Evolutionary conservation across 2,888 invertebrate genomes (phyloP), one percentile per base, ranked within the genome.

Genomic region (Hypercompe scribonia): DNA sequence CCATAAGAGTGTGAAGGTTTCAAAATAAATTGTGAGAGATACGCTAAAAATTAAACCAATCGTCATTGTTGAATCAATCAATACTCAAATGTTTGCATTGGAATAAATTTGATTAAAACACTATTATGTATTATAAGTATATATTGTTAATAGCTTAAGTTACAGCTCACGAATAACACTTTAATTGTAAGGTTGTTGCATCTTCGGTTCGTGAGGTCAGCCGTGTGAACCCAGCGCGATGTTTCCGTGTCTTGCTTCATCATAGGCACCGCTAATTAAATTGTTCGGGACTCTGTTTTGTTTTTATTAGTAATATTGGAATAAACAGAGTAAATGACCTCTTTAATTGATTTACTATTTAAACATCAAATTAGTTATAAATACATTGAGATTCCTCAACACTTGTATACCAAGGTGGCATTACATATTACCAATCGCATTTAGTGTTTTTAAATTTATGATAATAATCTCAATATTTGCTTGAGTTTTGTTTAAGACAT

Each of bases 161-260:
- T 88, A 84, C 85, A 81, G 89, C 79, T 92, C 92, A 92, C 89
- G 91, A 89, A 78, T 80, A 80, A 36, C 63, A 81, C 79, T 83
- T 88, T 91, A 91, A 92, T 92, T 91, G 89, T 89, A 78, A 85
- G 85, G 86, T 85, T 87, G 86, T 85, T 87, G 86, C 88, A 86
- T 89, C 88, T 84, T 79, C 77, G 67, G 83, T 86, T 89, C 92
- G 92, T 92, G 93, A 93, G 93, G 92, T 93, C 91, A 85, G 78
- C 72, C 61, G 73, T 77, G 83, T 89, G 91, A 91, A 89, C 91
- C 80, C 85, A 71, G 69, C 66, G 71, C 75, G 72, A 71, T 79
- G 83, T 87, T 91, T 91, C 91, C 91, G 90, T 70, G 83, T 84
- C 65, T 71, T 39, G 83, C 89, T 87, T 86, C 85, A 75, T 81